Evolutionary conservation across 1,140 invertebrate genomes (phyloP).

Genomic region (Tachypleus tridentatus): DNA sequence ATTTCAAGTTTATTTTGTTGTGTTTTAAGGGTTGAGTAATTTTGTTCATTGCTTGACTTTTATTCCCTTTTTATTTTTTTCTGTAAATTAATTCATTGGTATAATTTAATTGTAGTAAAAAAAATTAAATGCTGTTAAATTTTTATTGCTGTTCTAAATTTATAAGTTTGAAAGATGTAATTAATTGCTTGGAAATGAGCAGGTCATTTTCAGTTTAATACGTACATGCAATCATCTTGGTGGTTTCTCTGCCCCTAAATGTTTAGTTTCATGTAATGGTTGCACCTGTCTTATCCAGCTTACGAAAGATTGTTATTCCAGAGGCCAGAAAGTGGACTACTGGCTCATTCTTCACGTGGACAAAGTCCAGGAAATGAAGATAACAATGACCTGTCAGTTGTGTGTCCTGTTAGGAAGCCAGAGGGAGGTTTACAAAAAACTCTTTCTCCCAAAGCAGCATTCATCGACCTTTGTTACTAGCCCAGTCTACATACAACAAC

Average conservation of each 20-base stretch:
- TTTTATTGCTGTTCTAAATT: background rate
- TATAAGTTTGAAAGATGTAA: background rate
- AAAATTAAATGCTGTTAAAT: background rate
- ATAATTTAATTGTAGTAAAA: too few species aligned
- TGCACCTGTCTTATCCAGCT: background rate
- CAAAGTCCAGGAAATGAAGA: background rate
- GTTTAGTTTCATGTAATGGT: background rate
- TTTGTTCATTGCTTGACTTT: too few species aligned
- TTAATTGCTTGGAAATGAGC: background rate
- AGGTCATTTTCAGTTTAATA: background rate
- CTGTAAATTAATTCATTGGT: too few species aligned
- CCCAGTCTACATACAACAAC: constrained; percentile 14
- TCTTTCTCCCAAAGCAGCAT: background rate
- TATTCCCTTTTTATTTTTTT: too few species aligned
- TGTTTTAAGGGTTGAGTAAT: too few species aligned
- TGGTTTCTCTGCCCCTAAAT: background rate
- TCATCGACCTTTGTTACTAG: constrained; percentile 6
- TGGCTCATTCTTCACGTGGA: constrained; percentile 1
- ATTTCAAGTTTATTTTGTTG: too few species aligned
- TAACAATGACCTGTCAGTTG: constrained; percentile 3
- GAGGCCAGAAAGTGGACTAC: constrained; percentile 15
- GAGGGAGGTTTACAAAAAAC: constrained; percentile 12
- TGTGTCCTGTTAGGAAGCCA: constrained; percentile 14
- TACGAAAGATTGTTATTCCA: constrained; percentile 2
- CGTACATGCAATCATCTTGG: background rate